Base-by-base conservation (phyloP, 1,140 invertebrate species). In the Anoplolepis gracilipes region DNA sequence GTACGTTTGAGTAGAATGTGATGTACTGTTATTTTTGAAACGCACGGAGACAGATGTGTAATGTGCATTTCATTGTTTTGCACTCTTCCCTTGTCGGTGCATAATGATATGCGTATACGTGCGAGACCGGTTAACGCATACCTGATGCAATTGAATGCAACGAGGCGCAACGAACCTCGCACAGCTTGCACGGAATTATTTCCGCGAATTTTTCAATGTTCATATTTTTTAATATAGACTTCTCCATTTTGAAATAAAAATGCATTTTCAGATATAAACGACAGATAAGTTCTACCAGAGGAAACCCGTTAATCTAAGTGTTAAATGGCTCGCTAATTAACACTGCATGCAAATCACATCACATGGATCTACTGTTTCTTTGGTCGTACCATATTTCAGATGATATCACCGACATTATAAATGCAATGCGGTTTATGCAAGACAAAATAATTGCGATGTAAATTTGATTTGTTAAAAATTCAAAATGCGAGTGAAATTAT, bases 91-190 rank as follows among this genome's bases (percentile, higher is more conserved):
- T 67, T 33, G 6, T 22, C 19, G 30, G 22, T 39, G 33, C 10
- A 19, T 79, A 55, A 79, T 79, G 46, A 79, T 30, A 79, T 67
- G 42, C 61, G 33, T 33, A n/a, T n/a, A 69, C 62, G 30, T 39
- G 64, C 46, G 25, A 25, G 10, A 79, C 22, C 46, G 77, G 36
- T 49, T 42, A 69, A 70, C 33, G 19, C 30, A 57, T 76, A 78
- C 53, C 30, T 59, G 33, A 69, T 55, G 49, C 42, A 79, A 53
- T 79, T 69, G 28, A 28, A 65, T 42, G 30, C 10, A 79, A 70
- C 64, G 64, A 53, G 2, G 42, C 46, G 33, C 22, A 22, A 28
- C 46, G 62, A 69, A 64, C n/a, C 36, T 22, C 19, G 30, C n/a
- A 70, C 36, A 39, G 30, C 25, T 69, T 10, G 11, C 55, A 39